Evolutionary conservation across 2,113 vertebrate genomes (phyloP).

Genomic region (Pteropus alecto): DNA sequence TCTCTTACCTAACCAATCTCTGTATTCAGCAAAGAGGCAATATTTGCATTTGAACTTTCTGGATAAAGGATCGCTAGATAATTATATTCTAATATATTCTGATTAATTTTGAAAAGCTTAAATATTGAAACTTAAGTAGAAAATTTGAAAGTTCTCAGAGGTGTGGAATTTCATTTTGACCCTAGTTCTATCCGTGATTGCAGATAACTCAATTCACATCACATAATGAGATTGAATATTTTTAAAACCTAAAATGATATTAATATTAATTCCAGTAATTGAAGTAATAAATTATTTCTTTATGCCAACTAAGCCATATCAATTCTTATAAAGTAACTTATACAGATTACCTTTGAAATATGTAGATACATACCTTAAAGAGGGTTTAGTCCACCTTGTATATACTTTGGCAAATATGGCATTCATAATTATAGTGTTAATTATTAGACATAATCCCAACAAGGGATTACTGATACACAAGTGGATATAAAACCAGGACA

Average conservation of each 20-base stretch:
- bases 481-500: not conserved
- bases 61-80: conserved; percentile 75
- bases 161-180: conserved; percentile 70
- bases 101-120: conserved; percentile 74
- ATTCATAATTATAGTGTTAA: not conserved
- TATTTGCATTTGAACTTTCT: conserved; percentile 84
- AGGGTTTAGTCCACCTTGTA: not conserved
- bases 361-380: not conserved
- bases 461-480: not conserved
- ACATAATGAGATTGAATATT: conserved; percentile 55
- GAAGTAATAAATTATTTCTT: conserved; percentile 54
- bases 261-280: conserved; percentile 12
- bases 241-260: conserved; percentile 60
- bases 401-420: not conserved
- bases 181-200: conserved; percentile 48
- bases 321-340: not conserved
- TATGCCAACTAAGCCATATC: conserved; percentile 11
- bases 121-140: conserved; percentile 68
- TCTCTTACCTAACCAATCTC: conserved; percentile 69
- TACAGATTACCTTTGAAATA: not conserved
- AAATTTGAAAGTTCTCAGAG: conserved; percentile 70
- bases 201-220: conserved; percentile 35
- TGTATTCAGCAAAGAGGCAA: conserved; percentile 63
- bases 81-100: conserved; percentile 81
- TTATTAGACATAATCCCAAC: not conserved